Conservation (phyloP, 2,113 vertebrate genomes). For the Actenoides hombroni region DNA sequence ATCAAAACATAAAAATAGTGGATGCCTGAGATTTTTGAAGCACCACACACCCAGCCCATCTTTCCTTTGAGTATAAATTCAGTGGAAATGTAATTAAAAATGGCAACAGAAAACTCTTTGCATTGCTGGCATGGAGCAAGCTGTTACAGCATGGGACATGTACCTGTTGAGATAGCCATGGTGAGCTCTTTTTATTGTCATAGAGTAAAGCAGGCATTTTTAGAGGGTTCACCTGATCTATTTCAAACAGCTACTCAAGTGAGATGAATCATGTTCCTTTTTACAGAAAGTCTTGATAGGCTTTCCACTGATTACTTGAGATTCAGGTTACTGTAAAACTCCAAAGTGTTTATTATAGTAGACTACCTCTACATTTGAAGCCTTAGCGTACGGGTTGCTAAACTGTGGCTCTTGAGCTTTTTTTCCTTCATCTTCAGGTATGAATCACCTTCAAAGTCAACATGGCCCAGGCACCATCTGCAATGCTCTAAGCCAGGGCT, state of each 20-base stretch:
- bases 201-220: not conserved
- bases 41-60: not conserved
- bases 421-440: not conserved
- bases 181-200: not conserved
- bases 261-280: not conserved
- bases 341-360: not conserved
- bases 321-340: not conserved
- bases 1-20: not conserved
- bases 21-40: not conserved
- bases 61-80: not conserved
- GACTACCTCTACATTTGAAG: not conserved
- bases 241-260: not conserved
- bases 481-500: too few species aligned
- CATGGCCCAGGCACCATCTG: too few species aligned
- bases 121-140: not conserved
- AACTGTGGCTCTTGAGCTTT: not conserved
- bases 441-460: not conserved
- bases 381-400: not conserved
- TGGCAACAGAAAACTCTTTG: not conserved
- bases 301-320: not conserved
- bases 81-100: not conserved
- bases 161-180: fast-evolving
- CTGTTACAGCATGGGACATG: not conserved
- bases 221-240: not conserved
- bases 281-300: not conserved